Conservation (phyloP, 2,888 invertebrate genomes). For the Meta bourneti region DNA sequence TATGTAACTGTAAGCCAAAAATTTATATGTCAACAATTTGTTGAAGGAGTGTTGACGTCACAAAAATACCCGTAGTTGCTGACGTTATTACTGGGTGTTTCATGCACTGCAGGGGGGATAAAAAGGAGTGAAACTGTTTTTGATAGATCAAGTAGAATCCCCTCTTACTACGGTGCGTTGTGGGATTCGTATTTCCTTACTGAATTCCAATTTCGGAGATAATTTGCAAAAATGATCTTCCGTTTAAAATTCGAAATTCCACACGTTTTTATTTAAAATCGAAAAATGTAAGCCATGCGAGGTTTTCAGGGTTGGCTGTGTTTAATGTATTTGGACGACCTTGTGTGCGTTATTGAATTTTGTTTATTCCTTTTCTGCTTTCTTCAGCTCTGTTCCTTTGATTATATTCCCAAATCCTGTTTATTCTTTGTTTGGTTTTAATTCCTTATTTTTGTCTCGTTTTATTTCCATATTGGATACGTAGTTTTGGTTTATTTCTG, state of each 20-base stretch:
- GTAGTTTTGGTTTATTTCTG: too few species aligned
- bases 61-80: conserved; percentile 46
- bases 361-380: too few species aligned
- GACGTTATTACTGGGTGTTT: conserved; percentile 51
- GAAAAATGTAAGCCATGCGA: too few species aligned
- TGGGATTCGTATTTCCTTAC: conserved; percentile 23
- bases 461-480: too few species aligned
- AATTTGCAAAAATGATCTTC: conserved; percentile 29
- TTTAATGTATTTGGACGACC: too few species aligned
- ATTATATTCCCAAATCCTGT: too few species aligned
- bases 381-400: too few species aligned
- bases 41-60: conserved; percentile 52
- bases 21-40: conserved; percentile 74
- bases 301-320: too few species aligned
- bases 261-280: too few species aligned
- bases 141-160: conserved; percentile 16
- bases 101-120: not conserved
- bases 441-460: too few species aligned
- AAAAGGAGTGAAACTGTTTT: conserved; percentile 14
- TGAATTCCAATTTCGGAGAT: conserved; percentile 20
- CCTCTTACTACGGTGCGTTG: conserved; percentile 1
- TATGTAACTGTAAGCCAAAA: conserved; percentile 66
- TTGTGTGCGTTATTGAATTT: too few species aligned
- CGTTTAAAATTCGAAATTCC: not conserved
- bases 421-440: too few species aligned